Evolutionary conservation across 2,797 vertebrate genomes (phyloP), one percentile per base, ranked within the genome.

Genomic region (Oophaga sylvatica): DNA sequence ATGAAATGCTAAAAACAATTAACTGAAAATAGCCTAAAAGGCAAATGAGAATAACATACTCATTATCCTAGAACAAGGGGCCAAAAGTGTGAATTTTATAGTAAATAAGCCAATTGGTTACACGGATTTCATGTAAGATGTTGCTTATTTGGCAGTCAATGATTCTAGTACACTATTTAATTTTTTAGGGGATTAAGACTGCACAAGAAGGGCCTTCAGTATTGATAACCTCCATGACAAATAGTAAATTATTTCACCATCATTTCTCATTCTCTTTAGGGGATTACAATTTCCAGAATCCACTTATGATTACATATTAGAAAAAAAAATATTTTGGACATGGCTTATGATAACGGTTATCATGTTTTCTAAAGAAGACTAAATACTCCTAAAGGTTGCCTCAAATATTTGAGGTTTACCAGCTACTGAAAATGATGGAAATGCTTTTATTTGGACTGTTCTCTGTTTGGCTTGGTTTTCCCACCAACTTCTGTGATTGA

Each of bases 61-160:
- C 90, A 31, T 87, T 88, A 89, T 85, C 81, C 79, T 90, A 90
- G 87, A 85, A 91, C 80, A 59, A 88, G 92, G 89, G 8, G 82
- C 77, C 68, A 92, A 22, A 90, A 73, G 31, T 86, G 70, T 86
- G 68, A 81, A 76, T 2, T 87, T 81, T 48, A 68, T 63, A 35
- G 89, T 90, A 91, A 90, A 84, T 81, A 80, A 71, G 56, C 81
- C 60, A 57, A 87, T 31, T 80, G 81, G 20, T 29, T n/a, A 62
- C 41, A 71, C 60, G 48, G 71, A 80, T 80, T 67, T 71, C 20
- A 29, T 84, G 35, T 16, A 67, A 79, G 45, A 45, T 70, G 81
- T 73, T 56, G 80, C 53, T 29, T 80, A 71, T 73, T 41, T 88
- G 82, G 82, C 81, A 88, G 15, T 12, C 16, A 31, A 84, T 35